Evolutionary conservation across 30 jellyfish, hydroid and myxozoan species (phyloP).

Genomic region (Cassiopea xamachana): DNA sequence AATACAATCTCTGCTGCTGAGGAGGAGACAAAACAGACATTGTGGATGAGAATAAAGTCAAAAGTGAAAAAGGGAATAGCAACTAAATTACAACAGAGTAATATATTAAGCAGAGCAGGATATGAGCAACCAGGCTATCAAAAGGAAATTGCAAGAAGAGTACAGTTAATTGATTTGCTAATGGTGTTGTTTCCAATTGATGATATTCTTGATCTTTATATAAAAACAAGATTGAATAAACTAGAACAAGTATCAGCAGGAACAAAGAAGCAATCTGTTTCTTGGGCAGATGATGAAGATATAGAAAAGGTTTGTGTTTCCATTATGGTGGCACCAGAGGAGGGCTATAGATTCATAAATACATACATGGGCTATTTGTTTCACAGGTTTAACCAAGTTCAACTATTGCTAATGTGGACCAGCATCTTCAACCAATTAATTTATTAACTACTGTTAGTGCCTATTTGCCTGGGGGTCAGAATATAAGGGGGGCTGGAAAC

Average conservation of each 20-base stretch:
- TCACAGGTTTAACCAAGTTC: too few relatives aligned
- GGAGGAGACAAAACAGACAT: conserved; percentile 36
- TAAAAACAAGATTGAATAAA: conserved; percentile 32
- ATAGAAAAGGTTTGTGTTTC: conserved; percentile 23
- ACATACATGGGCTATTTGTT: neutral
- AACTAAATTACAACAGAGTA: conserved; percentile 35
- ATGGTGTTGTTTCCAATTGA: conserved; percentile 47
- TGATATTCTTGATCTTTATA: conserved; percentile 56
- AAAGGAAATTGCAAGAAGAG: conserved; percentile 49
- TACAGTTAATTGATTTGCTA: conserved; percentile 52
- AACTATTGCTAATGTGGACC: too few relatives aligned
- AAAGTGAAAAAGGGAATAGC: conserved; percentile 56
- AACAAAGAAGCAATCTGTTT: conserved; percentile 62
- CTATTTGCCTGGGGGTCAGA: too few relatives aligned
- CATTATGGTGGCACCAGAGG: neutral
- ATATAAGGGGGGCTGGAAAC: too few relatives aligned
- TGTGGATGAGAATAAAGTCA: conserved; percentile 53
- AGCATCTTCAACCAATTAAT: too few relatives aligned
- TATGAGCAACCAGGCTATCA: conserved; percentile 52
- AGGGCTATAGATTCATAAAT: neutral
- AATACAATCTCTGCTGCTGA: conserved; percentile 48
- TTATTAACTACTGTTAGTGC: too few relatives aligned
- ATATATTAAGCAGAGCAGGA: conserved; percentile 7
- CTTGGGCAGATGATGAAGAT: conserved; percentile 78
- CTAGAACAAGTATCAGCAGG: conserved; percentile 29